phyloP scores from a whole-genome alignment of 2,797 vertebrate species.

The Helicolenus hilgendorfi region DNA sequence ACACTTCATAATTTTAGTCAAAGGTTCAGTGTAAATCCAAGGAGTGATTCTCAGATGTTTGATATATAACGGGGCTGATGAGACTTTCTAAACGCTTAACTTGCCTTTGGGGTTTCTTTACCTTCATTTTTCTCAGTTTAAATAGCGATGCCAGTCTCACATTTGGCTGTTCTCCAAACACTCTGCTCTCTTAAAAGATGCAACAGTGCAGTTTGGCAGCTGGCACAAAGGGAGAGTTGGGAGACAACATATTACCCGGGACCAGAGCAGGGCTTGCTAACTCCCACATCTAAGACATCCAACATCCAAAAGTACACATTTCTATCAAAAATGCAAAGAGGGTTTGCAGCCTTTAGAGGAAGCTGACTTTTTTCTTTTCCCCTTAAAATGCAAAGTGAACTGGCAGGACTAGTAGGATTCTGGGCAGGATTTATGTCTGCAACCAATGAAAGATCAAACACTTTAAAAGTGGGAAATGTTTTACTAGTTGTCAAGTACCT shows the following conservation, averaged over 20 bases:
- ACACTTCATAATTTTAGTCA: neutral
- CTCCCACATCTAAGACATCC: constrained; percentile 44
- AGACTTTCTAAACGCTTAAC: neutral
- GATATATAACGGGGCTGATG: neutral
- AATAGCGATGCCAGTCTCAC: neutral
- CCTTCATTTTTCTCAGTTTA: constrained; percentile 23
- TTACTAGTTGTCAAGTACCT: neutral
- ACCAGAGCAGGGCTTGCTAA: constrained; percentile 27
- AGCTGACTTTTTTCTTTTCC: neutral
- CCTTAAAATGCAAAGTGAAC: constrained; percentile 23
- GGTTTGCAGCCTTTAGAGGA: constrained; percentile 31
- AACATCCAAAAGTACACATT: constrained; percentile 54
- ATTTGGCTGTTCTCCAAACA: constrained; percentile 56
- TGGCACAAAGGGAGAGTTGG: constrained; percentile 35
- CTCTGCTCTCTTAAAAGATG: constrained; percentile 67
- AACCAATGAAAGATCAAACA: constrained; percentile 28
- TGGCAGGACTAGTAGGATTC: constrained; percentile 6
- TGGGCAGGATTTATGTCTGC: constrained; percentile 17
- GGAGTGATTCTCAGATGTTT: neutral
- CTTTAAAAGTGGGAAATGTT: neutral
- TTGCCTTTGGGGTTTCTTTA: constrained; percentile 12
- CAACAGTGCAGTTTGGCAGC: constrained; percentile 65
- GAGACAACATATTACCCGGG: constrained; percentile 43
- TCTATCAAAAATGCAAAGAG: constrained; percentile 63
- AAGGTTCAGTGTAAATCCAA: neutral